phyloP scores from a whole-genome alignment of 92 coral and sea anemone species.

The Anthopleura xanthogrammica region DNA sequence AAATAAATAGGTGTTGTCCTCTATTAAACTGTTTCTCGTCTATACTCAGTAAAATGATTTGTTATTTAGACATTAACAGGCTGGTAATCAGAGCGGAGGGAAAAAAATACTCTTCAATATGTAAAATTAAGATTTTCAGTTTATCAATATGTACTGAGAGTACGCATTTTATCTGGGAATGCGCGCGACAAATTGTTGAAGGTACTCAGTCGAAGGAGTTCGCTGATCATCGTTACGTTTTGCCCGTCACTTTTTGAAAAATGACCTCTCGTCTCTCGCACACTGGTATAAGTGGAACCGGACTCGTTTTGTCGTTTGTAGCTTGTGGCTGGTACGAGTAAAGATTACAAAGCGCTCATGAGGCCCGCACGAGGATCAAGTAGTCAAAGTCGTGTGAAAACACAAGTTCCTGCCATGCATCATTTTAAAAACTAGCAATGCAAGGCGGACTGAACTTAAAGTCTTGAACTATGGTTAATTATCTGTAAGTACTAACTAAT shows the following conservation, averaged over 20 bases:
- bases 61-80: background rate
- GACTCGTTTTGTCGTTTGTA: background rate
- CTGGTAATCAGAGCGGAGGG: background rate
- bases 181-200: background rate
- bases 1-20: too few species aligned
- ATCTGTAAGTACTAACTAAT: background rate
- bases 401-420: background rate
- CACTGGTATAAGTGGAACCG: background rate
- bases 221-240: background rate
- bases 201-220: background rate
- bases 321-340: slow-evolving; percentile 6
- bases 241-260: slow-evolving; percentile 16
- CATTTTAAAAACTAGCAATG: background rate
- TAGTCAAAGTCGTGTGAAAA: background rate
- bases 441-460: background rate
- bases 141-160: background rate
- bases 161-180: background rate
- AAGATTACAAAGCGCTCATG: background rate
- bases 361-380: slow-evolving; percentile 6
- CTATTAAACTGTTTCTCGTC: too few species aligned
- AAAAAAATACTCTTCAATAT: background rate
- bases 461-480: slow-evolving; percentile 1
- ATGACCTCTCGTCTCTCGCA: background rate
- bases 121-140: background rate
- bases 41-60: background rate